Base-by-base conservation (phyloP, 2,888 invertebrate genomes). In the Hecatera dysodea region DNA sequence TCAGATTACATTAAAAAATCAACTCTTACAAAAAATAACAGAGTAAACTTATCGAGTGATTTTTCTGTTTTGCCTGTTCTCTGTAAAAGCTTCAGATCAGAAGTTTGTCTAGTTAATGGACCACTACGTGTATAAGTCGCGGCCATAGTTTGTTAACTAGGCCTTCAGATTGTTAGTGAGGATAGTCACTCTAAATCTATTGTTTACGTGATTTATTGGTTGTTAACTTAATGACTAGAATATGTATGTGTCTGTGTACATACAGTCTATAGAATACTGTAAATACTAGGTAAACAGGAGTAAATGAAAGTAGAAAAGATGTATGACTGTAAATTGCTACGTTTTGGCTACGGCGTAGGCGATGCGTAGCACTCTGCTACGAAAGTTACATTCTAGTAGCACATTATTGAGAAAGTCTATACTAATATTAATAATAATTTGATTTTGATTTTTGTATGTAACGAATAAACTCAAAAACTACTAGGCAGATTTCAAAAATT, bases 71-170 rank as follows among this genome's bases (percentile, higher is more conserved):
- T 36, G 1, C 17, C 17, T 44, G 6, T 53, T 48, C 1, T 8
- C 0, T 64, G 29, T 44, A 11, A n/a, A 50, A 50, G 61, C 78
- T 67, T 56, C 17, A 78, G 63, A 67, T 67, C 67, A 56, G 72
- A 62, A 78, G 82, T 81, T 81, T 67, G 78, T 72, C 72, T 61
- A 78, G 79, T 78, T 81, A 78, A 78, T 81, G 60, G 73, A 64
- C 60, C 72, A 53, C 78, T 72, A 53, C 66, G 66, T 72, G 63
- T 72, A 57, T 57, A 72, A 61, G 56, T 78, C 48, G 29, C 29
- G 29, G 73, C 52, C 39, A 57, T 61, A 65, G 80, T 67, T 80
- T 53, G 77, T 81, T 81, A 81, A 70, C 71, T 64, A 63, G 44
- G 50, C 52, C 81, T 59, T 50, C 36, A 53, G 61, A 81, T 56